phyloP scores from a whole-genome alignment of 1,140 invertebrate genomes.

The Penaeus japonicus region DNA sequence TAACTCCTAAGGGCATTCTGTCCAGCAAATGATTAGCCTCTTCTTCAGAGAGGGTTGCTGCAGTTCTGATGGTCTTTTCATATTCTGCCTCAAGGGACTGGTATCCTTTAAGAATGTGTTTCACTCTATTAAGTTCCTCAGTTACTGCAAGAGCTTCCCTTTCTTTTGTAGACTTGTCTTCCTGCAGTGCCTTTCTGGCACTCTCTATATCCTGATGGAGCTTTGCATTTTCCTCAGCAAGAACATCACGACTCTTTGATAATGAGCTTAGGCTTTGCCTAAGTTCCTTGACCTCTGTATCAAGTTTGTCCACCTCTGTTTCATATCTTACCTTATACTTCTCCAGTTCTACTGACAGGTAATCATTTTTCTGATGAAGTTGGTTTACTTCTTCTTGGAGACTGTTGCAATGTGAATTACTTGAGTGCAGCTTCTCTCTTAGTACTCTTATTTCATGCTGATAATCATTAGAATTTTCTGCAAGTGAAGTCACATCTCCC shows the following conservation, averaged over 20 bases:
- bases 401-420: slow-evolving; percentile 1
- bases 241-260: slow-evolving; percentile 29
- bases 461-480: slow-evolving; percentile 29
- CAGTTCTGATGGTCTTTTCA: slow-evolving; percentile 42
- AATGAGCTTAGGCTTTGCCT: slow-evolving; percentile 1
- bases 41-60: slow-evolving; percentile 19
- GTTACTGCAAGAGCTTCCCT: slow-evolving; percentile 19
- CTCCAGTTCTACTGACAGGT: slow-evolving; percentile 30
- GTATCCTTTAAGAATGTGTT: slow-evolving; percentile 26
- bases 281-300: slow-evolving; percentile 33
- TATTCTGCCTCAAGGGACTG: slow-evolving; percentile 41
- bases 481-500: slow-evolving; percentile 32
- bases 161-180: slow-evolving; percentile 14
- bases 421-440: slow-evolving; percentile 25
- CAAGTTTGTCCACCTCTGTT: slow-evolving; percentile 32
- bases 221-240: slow-evolving; percentile 31
- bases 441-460: slow-evolving; percentile 31
- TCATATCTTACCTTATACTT: slow-evolving; percentile 30
- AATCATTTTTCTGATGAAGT: slow-evolving; percentile 21
- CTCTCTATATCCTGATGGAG: slow-evolving; percentile 24
- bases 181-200: not conserved
- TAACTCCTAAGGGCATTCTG: slow-evolving; percentile 28
- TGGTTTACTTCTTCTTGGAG: slow-evolving; percentile 36
- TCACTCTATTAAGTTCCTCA: slow-evolving; percentile 36
- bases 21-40: slow-evolving; percentile 23